phyloP scores from a whole-genome alignment of 53 echinoderm and acorn worm species.

The Apostichopus leukothele region DNA sequence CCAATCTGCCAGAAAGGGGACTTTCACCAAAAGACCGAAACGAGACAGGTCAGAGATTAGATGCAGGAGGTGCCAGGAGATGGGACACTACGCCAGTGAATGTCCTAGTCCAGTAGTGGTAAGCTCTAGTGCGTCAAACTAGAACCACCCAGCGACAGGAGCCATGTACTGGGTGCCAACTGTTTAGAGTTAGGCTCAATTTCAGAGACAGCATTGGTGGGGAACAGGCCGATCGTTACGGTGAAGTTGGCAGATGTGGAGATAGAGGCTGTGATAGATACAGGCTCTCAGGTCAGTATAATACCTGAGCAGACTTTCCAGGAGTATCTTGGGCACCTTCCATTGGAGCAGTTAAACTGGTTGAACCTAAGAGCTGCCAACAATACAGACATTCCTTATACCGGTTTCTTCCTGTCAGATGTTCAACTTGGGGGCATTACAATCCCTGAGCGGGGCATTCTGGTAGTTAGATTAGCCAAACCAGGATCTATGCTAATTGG shows the following conservation, averaged over 20 bases:
- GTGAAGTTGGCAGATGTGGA: not conserved
- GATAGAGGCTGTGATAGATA: not conserved
- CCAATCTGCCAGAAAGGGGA: too few relatives aligned
- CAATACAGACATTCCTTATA: not conserved
- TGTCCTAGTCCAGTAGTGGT: too few relatives aligned
- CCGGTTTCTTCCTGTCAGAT: slow-evolving; percentile 9
- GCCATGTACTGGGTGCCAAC: not conserved
- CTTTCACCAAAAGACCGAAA: too few relatives aligned
- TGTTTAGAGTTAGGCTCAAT: not conserved
- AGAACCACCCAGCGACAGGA: not conserved
- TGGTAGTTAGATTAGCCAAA: slow-evolving; percentile 3
- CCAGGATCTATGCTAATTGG: slow-evolving; percentile 14
- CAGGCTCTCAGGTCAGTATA: not conserved
- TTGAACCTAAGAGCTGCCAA: too few relatives aligned
- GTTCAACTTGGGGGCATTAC: not conserved
- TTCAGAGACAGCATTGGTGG: not conserved
- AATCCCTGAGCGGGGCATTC: slow-evolving; percentile 14
- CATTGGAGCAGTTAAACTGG: too few relatives aligned
- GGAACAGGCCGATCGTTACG: not conserved
- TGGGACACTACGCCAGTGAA: slow-evolving; percentile 19
- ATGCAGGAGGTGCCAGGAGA: slow-evolving; percentile 23
- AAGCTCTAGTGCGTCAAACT: not conserved
- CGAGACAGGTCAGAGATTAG: not conserved
- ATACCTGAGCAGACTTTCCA: too few relatives aligned
- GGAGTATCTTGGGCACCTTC: too few relatives aligned